Percentiles rank a stretch among this genome's conserved stretches.
Conservation (phyloP, 2,888 invertebrate species). For the Cactoblastis cactorum region DNA sequence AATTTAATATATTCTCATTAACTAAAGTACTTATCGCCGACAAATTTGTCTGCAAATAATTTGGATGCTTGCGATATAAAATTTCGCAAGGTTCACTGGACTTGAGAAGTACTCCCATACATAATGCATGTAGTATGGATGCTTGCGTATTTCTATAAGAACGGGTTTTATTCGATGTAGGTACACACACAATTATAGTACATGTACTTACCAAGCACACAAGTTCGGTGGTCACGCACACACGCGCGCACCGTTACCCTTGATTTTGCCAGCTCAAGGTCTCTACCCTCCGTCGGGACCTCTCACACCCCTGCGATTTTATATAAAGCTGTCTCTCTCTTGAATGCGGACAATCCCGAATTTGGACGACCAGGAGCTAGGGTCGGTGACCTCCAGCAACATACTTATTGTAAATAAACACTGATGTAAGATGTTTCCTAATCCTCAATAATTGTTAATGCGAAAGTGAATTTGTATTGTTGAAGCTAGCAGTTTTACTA, state of each 20-base stretch:
- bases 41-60: neutral
- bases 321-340: slow-evolving; percentile 59
- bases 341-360: slow-evolving; percentile 67
- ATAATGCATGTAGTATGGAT: slow-evolving; percentile 14
- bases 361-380: slow-evolving; percentile 59
- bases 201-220: slow-evolving; percentile 36
- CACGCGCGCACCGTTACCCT: slow-evolving; percentile 65
- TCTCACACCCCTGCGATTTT: slow-evolving; percentile 45
- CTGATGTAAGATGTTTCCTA: slow-evolving; percentile 35
- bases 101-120: slow-evolving; percentile 32
- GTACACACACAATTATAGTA: slow-evolving; percentile 23
- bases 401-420: slow-evolving; percentile 78
- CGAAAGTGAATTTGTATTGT: slow-evolving; percentile 27
- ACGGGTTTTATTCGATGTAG: slow-evolving; percentile 4
- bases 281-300: slow-evolving; percentile 66
- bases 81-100: slow-evolving; percentile 31
- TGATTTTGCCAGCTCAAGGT: slow-evolving; percentile 80
- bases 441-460: neutral
- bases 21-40: neutral
- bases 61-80: neutral
- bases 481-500: slow-evolving; percentile 16
- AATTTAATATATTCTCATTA: no score
- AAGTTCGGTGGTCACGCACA: slow-evolving; percentile 51
- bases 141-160: slow-evolving; percentile 10
- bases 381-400: slow-evolving; percentile 64